phyloP scores from a whole-genome alignment of 2,113 vertebrate genomes.

The Tinamus guttatus region DNA sequence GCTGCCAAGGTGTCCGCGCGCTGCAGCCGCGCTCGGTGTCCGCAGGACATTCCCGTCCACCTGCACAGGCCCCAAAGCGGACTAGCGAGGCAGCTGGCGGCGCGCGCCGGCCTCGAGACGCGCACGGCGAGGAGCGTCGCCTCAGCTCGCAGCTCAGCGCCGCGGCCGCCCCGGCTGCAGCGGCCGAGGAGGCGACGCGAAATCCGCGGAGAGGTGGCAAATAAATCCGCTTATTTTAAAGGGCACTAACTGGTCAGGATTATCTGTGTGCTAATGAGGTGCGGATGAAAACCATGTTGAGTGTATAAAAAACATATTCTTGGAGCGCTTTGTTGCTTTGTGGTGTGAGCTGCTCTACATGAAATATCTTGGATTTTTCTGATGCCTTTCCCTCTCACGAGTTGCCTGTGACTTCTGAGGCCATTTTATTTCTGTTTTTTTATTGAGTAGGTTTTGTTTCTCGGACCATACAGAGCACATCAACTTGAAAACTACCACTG shows the following conservation, averaged over 20 bases:
- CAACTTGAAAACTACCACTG: not conserved
- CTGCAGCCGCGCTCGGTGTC: not conserved
- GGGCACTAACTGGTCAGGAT: conserved; percentile 3
- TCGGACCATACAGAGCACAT: not conserved
- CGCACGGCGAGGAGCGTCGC: too few relatives aligned
- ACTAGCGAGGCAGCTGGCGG: too few relatives aligned
- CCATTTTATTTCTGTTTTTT: not conserved
- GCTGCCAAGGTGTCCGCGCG: conserved; percentile 33
- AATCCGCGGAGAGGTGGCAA: not conserved
- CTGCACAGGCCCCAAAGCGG: not conserved
- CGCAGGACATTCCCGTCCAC: conserved; percentile 4
- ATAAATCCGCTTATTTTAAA: not conserved
- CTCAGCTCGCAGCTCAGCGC: not conserved
- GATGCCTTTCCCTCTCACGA: not conserved
- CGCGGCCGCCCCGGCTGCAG: not conserved
- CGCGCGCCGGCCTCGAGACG: too few relatives aligned
- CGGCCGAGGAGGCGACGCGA: not conserved
- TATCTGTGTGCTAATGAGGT: conserved; percentile 50
- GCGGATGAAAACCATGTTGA: conserved; percentile 20
- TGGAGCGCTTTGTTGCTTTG: conserved; percentile 39
- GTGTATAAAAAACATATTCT: conserved; percentile 34
- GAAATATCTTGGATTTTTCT: conserved; percentile 42
- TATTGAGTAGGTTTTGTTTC: not conserved
- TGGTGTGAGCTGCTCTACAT: not conserved
- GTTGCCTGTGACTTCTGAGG: not conserved